A percentile compares a stretch with the other conserved stretches of the same genome.
Evolutionary conservation across 2,888 invertebrate species (phyloP).

Genomic region (Stenchaetothrips biformis): DNA sequence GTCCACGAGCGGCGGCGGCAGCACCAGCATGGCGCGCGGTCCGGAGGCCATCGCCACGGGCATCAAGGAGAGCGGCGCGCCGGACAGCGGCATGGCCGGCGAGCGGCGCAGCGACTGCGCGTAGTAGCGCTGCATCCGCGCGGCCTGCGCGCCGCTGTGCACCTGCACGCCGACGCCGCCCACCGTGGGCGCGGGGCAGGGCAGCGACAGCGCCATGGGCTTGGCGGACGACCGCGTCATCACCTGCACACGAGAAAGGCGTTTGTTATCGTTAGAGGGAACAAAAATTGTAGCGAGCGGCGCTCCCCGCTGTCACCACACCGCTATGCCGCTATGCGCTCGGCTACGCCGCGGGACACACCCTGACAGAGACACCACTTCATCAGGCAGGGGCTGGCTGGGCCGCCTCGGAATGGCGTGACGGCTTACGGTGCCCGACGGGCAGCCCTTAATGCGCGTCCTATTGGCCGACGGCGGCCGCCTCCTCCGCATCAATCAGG

Average conservation of each 20-base stretch:
- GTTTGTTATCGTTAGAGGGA: too few relatives aligned
- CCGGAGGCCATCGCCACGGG: constrained; percentile 31
- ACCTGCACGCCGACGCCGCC: neutral
- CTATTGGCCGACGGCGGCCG: too few relatives aligned
- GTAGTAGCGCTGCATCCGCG: neutral
- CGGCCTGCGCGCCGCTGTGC: neutral
- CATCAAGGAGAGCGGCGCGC: neutral
- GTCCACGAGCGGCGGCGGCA: constrained; percentile 39
- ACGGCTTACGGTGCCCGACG: too few relatives aligned
- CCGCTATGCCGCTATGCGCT: too few relatives aligned
- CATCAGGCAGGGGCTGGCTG: too few relatives aligned
- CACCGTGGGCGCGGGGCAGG: neutral
- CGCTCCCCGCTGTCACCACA: too few relatives aligned
- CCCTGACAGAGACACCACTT: too few relatives aligned
- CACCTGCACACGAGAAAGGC: neutral
- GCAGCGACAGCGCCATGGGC: constrained; percentile 2
- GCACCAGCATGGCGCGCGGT: constrained; percentile 37
- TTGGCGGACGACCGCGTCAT: neutral
- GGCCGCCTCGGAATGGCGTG: too few relatives aligned
- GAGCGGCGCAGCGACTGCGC: neutral
- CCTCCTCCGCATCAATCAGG: too few relatives aligned
- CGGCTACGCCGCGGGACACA: too few relatives aligned
- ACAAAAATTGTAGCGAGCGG: too few relatives aligned
- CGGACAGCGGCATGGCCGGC: neutral
- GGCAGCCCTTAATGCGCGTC: too few relatives aligned